Evolutionary conservation across 2,888 invertebrate species (phyloP).

Genomic region (Diabrotica balteata): DNA sequence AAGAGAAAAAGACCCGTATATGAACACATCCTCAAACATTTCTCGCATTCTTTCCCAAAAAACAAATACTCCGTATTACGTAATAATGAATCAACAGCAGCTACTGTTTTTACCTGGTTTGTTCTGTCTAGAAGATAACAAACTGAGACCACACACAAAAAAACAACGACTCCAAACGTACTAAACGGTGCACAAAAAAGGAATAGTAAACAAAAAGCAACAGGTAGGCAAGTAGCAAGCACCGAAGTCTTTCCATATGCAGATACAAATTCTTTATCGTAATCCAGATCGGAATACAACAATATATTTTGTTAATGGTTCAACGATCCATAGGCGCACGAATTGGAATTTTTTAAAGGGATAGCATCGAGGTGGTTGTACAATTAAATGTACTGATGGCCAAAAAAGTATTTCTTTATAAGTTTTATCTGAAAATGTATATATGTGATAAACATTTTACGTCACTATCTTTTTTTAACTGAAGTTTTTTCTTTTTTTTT

Average conservation of each 20-base stretch:
- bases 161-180: conserved; percentile 2
- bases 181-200: background rate
- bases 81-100: conserved; percentile 10
- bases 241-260: conserved; percentile 10
- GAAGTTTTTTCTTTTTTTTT: too few species aligned
- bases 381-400: too few species aligned
- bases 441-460: too few species aligned
- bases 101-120: conserved; percentile 5
- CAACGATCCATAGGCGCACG: background rate
- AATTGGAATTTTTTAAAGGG: too few species aligned
- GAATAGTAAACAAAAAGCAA: conserved; percentile 14
- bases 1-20: background rate
- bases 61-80: background rate
- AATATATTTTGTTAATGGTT: conserved; percentile 15
- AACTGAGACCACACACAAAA: conserved; percentile 12
- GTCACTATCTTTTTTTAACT: too few species aligned
- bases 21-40: background rate
- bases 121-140: conserved; percentile 7
- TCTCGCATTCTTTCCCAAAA: conserved; percentile 1
- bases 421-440: too few species aligned
- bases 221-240: conserved; percentile 9
- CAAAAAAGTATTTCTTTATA: too few species aligned
- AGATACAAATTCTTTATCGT: conserved; percentile 12
- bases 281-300: conserved; percentile 18
- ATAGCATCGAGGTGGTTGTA: too few species aligned